Percentiles rank a stretch among this genome's conserved stretches.
Evolutionary conservation across 2,797 vertebrate species (phyloP).

Genomic region (Poeciliopsis infans): DNA sequence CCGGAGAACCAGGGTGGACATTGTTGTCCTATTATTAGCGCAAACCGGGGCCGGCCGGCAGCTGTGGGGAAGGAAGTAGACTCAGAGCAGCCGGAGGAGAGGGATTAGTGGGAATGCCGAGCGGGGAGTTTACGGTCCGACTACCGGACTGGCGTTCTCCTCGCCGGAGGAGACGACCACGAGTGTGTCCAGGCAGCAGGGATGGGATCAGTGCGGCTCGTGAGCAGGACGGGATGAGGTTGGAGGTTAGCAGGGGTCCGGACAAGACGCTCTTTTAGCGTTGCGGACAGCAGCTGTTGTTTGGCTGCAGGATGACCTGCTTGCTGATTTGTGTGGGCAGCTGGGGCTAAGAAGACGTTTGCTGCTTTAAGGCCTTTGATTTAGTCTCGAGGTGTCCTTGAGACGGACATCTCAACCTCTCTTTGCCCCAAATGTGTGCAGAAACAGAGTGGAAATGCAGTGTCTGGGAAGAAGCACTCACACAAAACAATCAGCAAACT

Average conservation of each 20-base stretch:
- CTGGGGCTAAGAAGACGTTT: background rate
- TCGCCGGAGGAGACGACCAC: slow-evolving; percentile 29
- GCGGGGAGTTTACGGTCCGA: slow-evolving; percentile 62
- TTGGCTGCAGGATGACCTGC: slow-evolving; percentile 2
- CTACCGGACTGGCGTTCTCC: slow-evolving; percentile 63
- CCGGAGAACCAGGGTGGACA: slow-evolving; percentile 50
- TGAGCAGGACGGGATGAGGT: slow-evolving; percentile 22
- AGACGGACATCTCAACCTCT: no score
- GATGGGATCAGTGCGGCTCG: slow-evolving; percentile 32
- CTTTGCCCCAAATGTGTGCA: background rate
- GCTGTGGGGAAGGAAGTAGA: slow-evolving; percentile 84
- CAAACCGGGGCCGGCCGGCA: slow-evolving; percentile 66
- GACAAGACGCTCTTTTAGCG: slow-evolving; percentile 16
- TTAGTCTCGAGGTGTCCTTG: background rate
- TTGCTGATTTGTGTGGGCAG: slow-evolving; percentile 6
- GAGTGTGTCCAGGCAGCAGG: slow-evolving; percentile 23
- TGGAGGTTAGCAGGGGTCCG: slow-evolving; percentile 32
- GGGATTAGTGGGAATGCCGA: slow-evolving; percentile 74
- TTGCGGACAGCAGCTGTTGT: slow-evolving; percentile 37
- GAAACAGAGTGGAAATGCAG: background rate
- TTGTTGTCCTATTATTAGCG: slow-evolving; percentile 87
- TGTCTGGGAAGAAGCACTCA: background rate
- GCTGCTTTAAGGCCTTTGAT: background rate
- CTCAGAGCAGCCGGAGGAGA: slow-evolving; percentile 72
- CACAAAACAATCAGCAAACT: no score